These are phyloP conservation scores for Sinocyclocheilus rhinocerous DNA, from an alignment of 2,113 vertebrate species.

Conservation along the genomic window DNA sequence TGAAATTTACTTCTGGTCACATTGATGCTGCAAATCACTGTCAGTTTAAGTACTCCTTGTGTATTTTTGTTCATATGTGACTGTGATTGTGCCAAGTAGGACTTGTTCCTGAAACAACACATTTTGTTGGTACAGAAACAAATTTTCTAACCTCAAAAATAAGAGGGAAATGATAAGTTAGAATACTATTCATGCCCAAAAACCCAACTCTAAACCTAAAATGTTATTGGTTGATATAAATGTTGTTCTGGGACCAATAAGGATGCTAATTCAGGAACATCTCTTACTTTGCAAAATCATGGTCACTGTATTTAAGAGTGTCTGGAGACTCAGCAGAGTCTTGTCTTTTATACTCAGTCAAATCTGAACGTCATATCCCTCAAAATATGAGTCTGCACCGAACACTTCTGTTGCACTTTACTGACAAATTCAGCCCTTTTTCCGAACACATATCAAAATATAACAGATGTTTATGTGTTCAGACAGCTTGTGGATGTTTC, in stretches of 20 bases:
- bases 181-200: neutral
- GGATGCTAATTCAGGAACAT: neutral
- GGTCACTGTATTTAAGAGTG: neutral
- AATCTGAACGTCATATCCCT: neutral
- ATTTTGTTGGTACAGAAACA: too few relatives aligned
- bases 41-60: too few relatives aligned
- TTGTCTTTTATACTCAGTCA: neutral
- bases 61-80: too few relatives aligned
- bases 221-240: neutral
- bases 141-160: neutral
- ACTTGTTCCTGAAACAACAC: too few relatives aligned
- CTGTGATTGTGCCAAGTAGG: too few relatives aligned
- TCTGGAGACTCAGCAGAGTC: neutral
- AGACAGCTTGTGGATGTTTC: constrained; percentile 5
- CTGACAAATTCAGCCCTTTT: neutral
- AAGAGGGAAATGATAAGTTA: neutral
- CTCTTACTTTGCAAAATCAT: neutral
- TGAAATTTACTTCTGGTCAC: too few relatives aligned
- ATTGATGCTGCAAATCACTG: too few relatives aligned
- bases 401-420: neutral
- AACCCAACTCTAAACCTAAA: neutral
- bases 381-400: neutral
- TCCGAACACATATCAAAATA: neutral
- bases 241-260: neutral
- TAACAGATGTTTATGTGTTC: neutral